Evolutionary conservation across 1,140 invertebrate species (phyloP).

Genomic region (Phthorimaea operculella): DNA sequence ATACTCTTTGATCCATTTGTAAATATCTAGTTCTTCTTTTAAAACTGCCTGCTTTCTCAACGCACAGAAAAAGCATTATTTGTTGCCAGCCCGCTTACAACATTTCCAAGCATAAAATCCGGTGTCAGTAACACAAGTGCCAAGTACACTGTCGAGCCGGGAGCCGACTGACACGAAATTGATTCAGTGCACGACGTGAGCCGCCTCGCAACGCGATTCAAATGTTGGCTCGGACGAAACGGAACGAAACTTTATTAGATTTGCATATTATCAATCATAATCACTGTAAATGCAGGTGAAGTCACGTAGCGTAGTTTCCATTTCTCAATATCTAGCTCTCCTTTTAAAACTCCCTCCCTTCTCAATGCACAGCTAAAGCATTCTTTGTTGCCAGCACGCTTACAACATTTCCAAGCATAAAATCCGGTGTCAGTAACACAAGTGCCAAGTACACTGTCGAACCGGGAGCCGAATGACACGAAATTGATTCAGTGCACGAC

Average conservation of each 20-base stretch:
- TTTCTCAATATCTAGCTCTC: too few species aligned
- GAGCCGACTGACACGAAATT: conserved; percentile 52
- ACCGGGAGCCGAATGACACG: conserved; percentile 37
- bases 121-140: conserved; percentile 15
- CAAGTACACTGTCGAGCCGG: conserved; percentile 23
- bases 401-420: conserved; percentile 5
- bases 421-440: conserved; percentile 15
- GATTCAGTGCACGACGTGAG: conserved; percentile 58
- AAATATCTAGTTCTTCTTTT: too few species aligned
- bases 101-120: conserved; percentile 12
- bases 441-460: conserved; percentile 24
- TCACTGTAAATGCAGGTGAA: too few species aligned
- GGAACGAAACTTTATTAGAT: conserved; percentile 51
- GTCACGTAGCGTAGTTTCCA: too few species aligned
- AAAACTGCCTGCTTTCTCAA: too few species aligned
- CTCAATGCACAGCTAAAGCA: too few species aligned
- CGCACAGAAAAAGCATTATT: too few species aligned
- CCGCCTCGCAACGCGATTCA: conserved; percentile 51
- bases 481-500: conserved; percentile 60
- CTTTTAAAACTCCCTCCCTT: too few species aligned
- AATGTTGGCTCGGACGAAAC: conserved; percentile 34
- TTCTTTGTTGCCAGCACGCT: too few species aligned
- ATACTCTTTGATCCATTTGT: too few species aligned
- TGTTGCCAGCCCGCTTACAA: too few species aligned
- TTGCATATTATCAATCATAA: too few species aligned